Conservation (phyloP, 2,797 vertebrate genomes). For the Anomalospiza imberbis region DNA sequence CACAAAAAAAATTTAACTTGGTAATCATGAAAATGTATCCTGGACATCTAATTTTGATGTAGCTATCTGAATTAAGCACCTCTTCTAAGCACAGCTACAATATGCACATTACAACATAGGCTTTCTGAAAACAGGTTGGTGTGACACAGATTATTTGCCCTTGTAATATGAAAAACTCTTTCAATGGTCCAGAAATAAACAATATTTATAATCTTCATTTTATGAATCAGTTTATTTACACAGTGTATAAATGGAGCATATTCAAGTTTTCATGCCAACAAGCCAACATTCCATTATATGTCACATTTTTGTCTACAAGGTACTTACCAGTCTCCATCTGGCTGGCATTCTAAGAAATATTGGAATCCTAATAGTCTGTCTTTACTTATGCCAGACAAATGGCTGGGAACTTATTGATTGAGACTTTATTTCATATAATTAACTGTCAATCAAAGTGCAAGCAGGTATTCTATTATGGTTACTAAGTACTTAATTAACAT, state of each 20-base stretch:
- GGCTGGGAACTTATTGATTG: neutral
- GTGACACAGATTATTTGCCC: neutral
- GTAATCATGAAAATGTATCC: neutral
- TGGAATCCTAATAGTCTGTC: neutral
- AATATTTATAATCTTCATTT: neutral
- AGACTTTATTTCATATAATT: neutral
- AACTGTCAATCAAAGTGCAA: neutral
- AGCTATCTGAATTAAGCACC: neutral
- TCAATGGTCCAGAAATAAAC: neutral
- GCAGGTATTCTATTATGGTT: neutral
- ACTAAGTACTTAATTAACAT: neutral
- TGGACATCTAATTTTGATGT: neutral
- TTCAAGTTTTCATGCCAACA: neutral
- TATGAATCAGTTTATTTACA: neutral
- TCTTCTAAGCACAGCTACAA: neutral
- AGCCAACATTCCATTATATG: neutral
- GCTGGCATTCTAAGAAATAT: neutral
- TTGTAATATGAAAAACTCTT: neutral
- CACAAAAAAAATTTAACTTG: neutral
- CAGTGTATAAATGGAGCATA: neutral
- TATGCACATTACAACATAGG: fast-evolving
- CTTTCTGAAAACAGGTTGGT: neutral
- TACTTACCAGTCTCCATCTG: neutral
- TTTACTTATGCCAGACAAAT: neutral
- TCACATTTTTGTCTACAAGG: neutral